Evolutionary conservation across 2,888 invertebrate genomes (phyloP).

Genomic region (Nematopogon swammerdamellus): DNA sequence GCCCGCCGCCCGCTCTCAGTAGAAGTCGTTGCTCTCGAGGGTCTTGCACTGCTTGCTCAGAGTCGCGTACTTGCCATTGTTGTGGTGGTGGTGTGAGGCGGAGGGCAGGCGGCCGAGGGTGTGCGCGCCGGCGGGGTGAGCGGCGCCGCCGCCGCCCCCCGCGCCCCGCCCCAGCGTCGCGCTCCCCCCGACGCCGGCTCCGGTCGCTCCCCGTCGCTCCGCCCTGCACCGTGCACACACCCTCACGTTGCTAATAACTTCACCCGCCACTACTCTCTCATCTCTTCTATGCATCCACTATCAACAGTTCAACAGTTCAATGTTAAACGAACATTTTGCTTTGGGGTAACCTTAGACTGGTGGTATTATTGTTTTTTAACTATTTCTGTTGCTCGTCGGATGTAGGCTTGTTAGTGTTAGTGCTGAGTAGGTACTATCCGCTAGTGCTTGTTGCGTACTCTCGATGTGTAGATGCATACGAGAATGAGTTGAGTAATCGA

Average conservation of each 20-base stretch:
- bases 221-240: slow-evolving; percentile 4
- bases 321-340: too few relatives aligned
- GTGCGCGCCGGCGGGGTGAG: slow-evolving; percentile 53
- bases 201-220: slow-evolving; percentile 29
- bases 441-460: too few relatives aligned
- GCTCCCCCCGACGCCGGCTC: slow-evolving; percentile 21
- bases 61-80: slow-evolving; percentile 91
- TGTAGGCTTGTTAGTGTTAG: too few relatives aligned
- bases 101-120: slow-evolving; percentile 67
- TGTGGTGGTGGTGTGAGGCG: slow-evolving; percentile 36
- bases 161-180: slow-evolving; percentile 13
- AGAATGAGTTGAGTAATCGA: too few relatives aligned
- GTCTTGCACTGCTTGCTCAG: slow-evolving; percentile 96
- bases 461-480: too few relatives aligned
- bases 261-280: neutral
- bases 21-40: slow-evolving; percentile 89
- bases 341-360: too few relatives aligned
- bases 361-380: too few relatives aligned
- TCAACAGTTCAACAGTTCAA: too few relatives aligned
- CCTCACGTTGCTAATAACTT: neutral
- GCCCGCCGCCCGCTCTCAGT: slow-evolving; percentile 80
- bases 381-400: too few relatives aligned
- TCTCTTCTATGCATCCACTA: too few relatives aligned
- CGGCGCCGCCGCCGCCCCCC: slow-evolving; percentile 28
- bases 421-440: too few relatives aligned